These are phyloP conservation scores for Oophaga pumilio DNA, from an alignment of 2,113 vertebrate species.

Conservation along the genomic window DNA sequence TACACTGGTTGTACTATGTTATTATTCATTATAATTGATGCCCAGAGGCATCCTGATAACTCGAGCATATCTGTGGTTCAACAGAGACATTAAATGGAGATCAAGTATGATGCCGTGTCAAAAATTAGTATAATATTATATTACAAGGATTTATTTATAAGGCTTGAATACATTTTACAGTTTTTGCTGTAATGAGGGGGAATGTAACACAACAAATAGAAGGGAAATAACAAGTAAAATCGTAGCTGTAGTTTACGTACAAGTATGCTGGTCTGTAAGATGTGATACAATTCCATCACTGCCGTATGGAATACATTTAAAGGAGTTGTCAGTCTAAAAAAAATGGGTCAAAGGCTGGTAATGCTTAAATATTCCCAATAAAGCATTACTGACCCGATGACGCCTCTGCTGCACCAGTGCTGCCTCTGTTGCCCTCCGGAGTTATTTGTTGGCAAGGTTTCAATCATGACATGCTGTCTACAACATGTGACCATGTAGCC, in stretches of 20 bases:
- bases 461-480: too few relatives aligned
- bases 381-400: too few relatives aligned
- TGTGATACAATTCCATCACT: not conserved
- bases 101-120: conserved; percentile 24
- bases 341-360: too few relatives aligned
- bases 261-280: not conserved
- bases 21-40: conserved; percentile 52
- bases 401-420: too few relatives aligned
- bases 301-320: not conserved
- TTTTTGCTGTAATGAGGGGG: not conserved
- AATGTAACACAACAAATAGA: conserved; percentile 14
- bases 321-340: too few relatives aligned
- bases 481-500: too few relatives aligned
- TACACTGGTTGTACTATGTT: conserved; percentile 27
- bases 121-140: conserved; percentile 41
- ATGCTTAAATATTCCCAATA: too few relatives aligned
- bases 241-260: not conserved
- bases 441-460: too few relatives aligned
- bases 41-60: conserved; percentile 39
- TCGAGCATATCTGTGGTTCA: conserved; percentile 21
- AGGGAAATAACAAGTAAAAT: conserved; percentile 8
- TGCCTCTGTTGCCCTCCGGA: too few relatives aligned
- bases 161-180: not conserved
- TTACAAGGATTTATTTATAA: conserved; percentile 46
- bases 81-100: conserved; percentile 22